A percentile compares a stretch with the other conserved stretches of the same genome.
Evolutionary conservation across 1,140 invertebrate species (phyloP).

Genomic region (Drosophila setifemur): DNA sequence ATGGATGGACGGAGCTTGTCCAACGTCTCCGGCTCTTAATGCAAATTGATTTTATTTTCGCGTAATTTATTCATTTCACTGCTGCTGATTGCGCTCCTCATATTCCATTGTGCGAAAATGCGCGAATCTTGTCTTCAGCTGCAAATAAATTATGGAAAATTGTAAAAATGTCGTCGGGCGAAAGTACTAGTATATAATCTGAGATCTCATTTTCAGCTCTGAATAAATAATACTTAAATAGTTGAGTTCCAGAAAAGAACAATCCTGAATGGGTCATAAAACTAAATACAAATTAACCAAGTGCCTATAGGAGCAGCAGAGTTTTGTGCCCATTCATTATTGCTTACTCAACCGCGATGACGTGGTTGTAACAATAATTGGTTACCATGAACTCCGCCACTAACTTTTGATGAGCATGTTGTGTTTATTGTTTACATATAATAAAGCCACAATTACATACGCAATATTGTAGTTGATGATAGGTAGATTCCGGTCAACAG

Average conservation of each 20-base stretch:
- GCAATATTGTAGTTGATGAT: neutral
- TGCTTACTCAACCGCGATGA: conserved; percentile 12
- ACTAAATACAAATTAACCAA: neutral
- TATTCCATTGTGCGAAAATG: conserved; percentile 38
- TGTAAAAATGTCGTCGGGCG: neutral
- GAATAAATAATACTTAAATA: too few species aligned
- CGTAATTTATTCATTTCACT: conserved; percentile 55
- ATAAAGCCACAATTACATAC: neutral
- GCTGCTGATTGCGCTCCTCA: conserved; percentile 41
- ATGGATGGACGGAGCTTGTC: conserved; percentile 1
- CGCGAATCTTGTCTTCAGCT: conserved; percentile 11
- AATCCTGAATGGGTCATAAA: too few species aligned
- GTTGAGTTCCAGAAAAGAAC: too few species aligned
- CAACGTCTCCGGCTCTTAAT: conserved; percentile 41
- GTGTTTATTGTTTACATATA: conserved; percentile 6
- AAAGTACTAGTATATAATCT: too few species aligned
- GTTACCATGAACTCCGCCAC: neutral
- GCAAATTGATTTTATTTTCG: conserved; percentile 55
- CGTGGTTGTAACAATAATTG: neutral
- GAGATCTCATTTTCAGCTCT: too few species aligned
- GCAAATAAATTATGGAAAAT: conserved; percentile 24
- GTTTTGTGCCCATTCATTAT: conserved; percentile 4
- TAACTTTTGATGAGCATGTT: neutral
- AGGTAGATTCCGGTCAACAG: neutral
- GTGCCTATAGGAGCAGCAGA: neutral